Evolutionary conservation across 2,797 vertebrate genomes (phyloP).

Genomic region (Psittacula echo): DNA sequence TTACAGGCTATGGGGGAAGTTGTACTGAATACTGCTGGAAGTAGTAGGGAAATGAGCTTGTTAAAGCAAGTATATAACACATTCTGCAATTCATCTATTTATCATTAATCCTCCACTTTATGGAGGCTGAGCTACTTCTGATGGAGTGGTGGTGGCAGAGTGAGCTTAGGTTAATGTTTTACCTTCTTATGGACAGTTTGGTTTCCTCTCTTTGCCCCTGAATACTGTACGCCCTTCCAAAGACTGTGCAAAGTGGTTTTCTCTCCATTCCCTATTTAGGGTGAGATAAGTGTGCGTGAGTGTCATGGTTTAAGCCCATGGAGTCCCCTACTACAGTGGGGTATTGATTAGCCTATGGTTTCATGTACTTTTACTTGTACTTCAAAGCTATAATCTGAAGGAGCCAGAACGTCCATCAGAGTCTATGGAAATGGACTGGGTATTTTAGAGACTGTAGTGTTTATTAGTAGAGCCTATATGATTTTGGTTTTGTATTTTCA

Average conservation of each 20-base stretch:
- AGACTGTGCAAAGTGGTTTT: neutral
- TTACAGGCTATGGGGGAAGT: no score
- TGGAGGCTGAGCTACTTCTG: neutral
- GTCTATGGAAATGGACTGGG: neutral
- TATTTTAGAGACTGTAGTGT: neutral
- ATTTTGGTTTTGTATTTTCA: neutral
- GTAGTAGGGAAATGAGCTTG: neutral
- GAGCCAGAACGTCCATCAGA: neutral
- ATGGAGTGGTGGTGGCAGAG: neutral
- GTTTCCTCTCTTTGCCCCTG: neutral
- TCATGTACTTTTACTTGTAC: neutral
- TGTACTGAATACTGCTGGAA: neutral
- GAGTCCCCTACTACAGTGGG: neutral
- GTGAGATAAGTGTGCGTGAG: neutral
- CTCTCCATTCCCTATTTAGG: accelerated
- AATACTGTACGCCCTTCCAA: neutral
- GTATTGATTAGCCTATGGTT: neutral
- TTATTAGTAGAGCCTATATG: neutral
- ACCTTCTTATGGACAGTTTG: neutral
- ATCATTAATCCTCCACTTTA: neutral
- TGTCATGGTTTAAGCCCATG: neutral
- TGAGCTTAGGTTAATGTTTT: neutral
- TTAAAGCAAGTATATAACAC: neutral
- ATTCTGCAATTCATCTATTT: neutral
- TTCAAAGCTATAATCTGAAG: neutral